Conservation (phyloP, 1,140 invertebrate genomes). For the Drosophila miranda region DNA sequence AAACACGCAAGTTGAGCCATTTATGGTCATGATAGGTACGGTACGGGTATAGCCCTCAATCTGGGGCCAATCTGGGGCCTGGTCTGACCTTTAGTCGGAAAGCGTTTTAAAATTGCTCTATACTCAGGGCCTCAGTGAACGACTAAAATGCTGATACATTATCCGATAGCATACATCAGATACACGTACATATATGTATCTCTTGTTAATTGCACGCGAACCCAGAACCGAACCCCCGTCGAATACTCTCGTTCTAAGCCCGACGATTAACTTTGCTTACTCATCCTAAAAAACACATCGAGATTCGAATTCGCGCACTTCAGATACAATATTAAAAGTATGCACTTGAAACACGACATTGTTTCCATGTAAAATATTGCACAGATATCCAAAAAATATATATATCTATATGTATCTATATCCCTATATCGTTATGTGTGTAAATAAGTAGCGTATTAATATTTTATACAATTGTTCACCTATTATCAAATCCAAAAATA, state of each 20-base stretch:
- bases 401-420: slow-evolving; percentile 27
- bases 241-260: slow-evolving; percentile 12
- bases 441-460: slow-evolving; percentile 22
- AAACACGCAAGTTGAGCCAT: slow-evolving; percentile 37
- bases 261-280: slow-evolving; percentile 33
- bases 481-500: slow-evolving; percentile 27
- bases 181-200: background rate
- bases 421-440: background rate
- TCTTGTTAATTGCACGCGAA: slow-evolving; percentile 53
- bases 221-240: slow-evolving; percentile 4
- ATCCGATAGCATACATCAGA: slow-evolving; percentile 43
- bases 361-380: slow-evolving; percentile 64
- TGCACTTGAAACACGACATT: slow-evolving; percentile 48
- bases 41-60: slow-evolving; percentile 26
- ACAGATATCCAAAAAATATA: slow-evolving; percentile 56
- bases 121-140: slow-evolving; percentile 17
- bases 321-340: slow-evolving; percentile 7
- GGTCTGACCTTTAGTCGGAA: slow-evolving; percentile 55
- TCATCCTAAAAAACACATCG: slow-evolving; percentile 42
- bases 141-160: slow-evolving; percentile 63
- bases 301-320: slow-evolving; percentile 66
- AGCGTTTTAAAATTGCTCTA: slow-evolving; percentile 56
- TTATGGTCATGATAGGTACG: slow-evolving; percentile 1
- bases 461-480: no score
- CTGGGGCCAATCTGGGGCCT: slow-evolving; percentile 23